phyloP scores from a whole-genome alignment of 2,113 vertebrate genomes.

The Calypte anna region DNA sequence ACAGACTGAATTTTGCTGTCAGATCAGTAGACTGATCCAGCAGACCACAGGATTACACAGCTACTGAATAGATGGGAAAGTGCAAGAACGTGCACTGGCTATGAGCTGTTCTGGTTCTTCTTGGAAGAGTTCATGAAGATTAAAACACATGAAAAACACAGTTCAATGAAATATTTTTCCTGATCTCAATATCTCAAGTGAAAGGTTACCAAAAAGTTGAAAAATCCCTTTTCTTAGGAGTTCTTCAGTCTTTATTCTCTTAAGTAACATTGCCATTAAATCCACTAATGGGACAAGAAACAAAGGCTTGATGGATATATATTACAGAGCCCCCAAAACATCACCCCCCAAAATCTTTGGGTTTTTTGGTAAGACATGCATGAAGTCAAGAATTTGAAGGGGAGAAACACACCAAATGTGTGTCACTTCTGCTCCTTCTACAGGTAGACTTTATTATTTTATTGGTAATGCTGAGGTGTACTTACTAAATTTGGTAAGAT shows the following conservation, averaged over 20 bases:
- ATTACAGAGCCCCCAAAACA: background rate
- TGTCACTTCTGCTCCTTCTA: background rate
- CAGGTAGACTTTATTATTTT: background rate
- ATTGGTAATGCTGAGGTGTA: background rate
- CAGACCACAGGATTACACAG: background rate
- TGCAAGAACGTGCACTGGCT: background rate
- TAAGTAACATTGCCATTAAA: background rate
- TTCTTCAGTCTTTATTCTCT: background rate
- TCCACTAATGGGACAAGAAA: background rate
- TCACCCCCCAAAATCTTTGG: background rate
- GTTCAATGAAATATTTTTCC: background rate
- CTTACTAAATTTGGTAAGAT: background rate
- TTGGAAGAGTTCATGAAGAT: background rate
- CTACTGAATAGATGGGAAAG: background rate
- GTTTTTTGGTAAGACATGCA: background rate
- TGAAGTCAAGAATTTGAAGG: background rate
- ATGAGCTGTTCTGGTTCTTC: background rate
- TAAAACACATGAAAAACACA: background rate
- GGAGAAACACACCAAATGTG: background rate
- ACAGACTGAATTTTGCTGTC: background rate
- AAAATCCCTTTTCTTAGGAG: background rate
- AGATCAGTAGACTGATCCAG: background rate
- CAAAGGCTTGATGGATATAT: background rate
- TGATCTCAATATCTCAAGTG: background rate
- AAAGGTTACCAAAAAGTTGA: background rate